phyloP scores from a whole-genome alignment of 2,113 vertebrate genomes.

The Poecilia latipinna region DNA sequence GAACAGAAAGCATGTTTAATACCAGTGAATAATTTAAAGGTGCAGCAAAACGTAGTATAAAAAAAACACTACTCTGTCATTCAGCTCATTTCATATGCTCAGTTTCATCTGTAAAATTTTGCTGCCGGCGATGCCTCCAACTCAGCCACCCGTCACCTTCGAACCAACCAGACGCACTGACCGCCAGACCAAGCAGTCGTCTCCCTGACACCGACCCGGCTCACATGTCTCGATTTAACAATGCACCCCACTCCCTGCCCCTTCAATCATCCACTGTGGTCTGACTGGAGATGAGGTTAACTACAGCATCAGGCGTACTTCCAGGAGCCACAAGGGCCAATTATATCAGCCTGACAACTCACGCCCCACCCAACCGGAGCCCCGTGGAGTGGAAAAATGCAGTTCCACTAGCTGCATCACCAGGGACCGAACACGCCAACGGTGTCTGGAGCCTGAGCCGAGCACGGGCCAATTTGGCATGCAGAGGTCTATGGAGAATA shows the following conservation, averaged over 20 bases:
- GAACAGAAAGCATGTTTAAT: slow-evolving; percentile 49
- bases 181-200: slow-evolving; percentile 52
- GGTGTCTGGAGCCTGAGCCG: slow-evolving; percentile 72
- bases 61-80: slow-evolving; percentile 60
- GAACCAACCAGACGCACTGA: slow-evolving; percentile 51
- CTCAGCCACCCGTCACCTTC: slow-evolving; percentile 64
- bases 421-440: slow-evolving; percentile 75
- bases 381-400: slow-evolving; percentile 79
- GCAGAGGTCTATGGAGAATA: slow-evolving; percentile 78
- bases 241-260: slow-evolving; percentile 64
- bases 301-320: slow-evolving; percentile 76
- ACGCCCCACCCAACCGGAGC: slow-evolving; percentile 73
- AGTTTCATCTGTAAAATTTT: slow-evolving; percentile 77
- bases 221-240: slow-evolving; percentile 64
- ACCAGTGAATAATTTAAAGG: slow-evolving; percentile 74
- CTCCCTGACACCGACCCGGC: slow-evolving; percentile 64
- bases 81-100: slow-evolving; percentile 77
- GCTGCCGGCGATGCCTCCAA: slow-evolving; percentile 72
- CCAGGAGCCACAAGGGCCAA: slow-evolving; percentile 80
- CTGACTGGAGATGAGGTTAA: slow-evolving; percentile 80
- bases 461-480: slow-evolving; percentile 79
- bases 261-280: slow-evolving; percentile 73
- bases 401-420: slow-evolving; percentile 80
- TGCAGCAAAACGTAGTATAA: slow-evolving; percentile 39
- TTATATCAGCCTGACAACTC: slow-evolving; percentile 81